A percentile compares a stretch with the other conserved stretches of the same genome.
Evolutionary conservation across 1,140 invertebrate genomes (phyloP).

Genomic region (Reticulitermes speratus): DNA sequence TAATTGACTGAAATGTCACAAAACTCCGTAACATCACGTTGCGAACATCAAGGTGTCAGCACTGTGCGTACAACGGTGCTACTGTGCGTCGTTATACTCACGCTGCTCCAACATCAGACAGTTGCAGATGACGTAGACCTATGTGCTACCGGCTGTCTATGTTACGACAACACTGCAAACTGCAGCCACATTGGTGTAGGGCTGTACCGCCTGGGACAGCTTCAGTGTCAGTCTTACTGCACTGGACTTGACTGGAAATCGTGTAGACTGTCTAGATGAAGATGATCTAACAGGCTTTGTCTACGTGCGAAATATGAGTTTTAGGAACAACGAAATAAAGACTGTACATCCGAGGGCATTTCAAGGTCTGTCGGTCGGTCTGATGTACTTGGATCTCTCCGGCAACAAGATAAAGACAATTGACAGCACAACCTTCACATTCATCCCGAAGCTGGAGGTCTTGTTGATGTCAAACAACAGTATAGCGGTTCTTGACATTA

Average conservation of each 20-base stretch:
- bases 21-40: too few species aligned
- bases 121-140: neutral
- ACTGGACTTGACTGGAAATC: neutral
- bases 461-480: neutral
- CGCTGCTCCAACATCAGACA: neutral
- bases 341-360: neutral
- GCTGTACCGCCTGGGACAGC: neutral
- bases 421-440: neutral
- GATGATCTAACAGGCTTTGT: neutral
- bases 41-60: too few species aligned
- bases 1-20: too few species aligned
- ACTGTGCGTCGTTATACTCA: neutral
- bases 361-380: neutral
- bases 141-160: neutral
- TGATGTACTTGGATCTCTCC: neutral
- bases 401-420: neutral
- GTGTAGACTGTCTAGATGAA: neutral
- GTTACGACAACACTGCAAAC: neutral
- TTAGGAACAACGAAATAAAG: neutral
- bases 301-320: neutral
- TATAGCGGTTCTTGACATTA: neutral
- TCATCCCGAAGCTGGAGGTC: neutral
- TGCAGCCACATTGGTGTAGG: neutral
- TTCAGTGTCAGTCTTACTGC: neutral
- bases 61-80: too few species aligned